A percentile compares a stretch with the other conserved stretches of the same genome.
phyloP scores from a whole-genome alignment of 2,888 invertebrate genomes.

The Pammene aurita region DNA sequence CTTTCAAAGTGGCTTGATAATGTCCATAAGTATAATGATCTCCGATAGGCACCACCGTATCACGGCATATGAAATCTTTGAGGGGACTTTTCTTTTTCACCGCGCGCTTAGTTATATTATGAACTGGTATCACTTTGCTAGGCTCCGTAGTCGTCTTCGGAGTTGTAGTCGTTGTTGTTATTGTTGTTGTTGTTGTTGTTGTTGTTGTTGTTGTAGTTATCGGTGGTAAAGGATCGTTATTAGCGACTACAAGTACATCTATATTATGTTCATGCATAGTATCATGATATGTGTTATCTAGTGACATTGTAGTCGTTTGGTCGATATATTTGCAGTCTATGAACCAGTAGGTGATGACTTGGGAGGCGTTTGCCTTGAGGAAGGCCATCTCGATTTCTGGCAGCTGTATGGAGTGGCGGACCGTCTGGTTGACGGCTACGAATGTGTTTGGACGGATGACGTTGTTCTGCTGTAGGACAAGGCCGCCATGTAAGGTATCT shows the following conservation, averaged over 20 bases:
- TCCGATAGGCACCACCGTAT: constrained; percentile 85
- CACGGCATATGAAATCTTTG: constrained; percentile 63
- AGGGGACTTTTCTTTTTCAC: constrained; percentile 38
- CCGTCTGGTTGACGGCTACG: constrained; percentile 85
- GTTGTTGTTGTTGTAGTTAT: constrained; percentile 78
- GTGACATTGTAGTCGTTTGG: constrained; percentile 83
- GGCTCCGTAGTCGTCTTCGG: constrained; percentile 41
- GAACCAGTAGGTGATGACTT: constrained; percentile 89
- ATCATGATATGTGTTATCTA: constrained; percentile 85
- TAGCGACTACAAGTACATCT: constrained; percentile 88
- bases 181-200: constrained; percentile 72
- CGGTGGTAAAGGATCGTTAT: constrained; percentile 84
- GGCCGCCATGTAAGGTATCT: constrained; percentile 87
- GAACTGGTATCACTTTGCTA: constrained; percentile 22
- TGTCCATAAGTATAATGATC: constrained; percentile 88
- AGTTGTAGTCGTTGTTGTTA: constrained; percentile 66
- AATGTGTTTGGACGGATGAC: constrained; percentile 80
- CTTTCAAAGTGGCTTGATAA: constrained; percentile 85
- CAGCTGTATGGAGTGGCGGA: constrained; percentile 83
- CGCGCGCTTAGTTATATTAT: constrained; percentile 32
- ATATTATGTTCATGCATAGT: constrained; percentile 84
- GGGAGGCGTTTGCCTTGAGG: constrained; percentile 74
- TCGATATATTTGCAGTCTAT: constrained; percentile 89
- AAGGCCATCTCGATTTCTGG: constrained; percentile 85
- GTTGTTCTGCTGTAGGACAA: constrained; percentile 86